These are phyloP conservation scores for Syndactyla subalaris DNA, from an alignment of 2,797 vertebrate genomes.

Conservation along the genomic window DNA sequence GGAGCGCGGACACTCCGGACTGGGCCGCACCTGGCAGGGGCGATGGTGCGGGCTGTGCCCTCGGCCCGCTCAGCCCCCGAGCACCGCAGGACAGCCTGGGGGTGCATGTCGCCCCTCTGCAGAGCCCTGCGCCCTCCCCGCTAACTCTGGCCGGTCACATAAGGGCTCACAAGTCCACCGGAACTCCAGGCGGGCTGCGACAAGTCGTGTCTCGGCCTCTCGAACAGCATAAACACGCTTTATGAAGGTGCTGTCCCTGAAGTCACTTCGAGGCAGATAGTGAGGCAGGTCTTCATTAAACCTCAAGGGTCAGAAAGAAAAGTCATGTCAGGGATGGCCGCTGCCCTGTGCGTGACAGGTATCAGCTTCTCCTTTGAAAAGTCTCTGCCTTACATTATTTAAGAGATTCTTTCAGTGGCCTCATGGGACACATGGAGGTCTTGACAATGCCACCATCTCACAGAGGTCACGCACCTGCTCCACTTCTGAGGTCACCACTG, in stretches of 20 bases:
- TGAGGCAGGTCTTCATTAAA: background rate
- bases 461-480: accelerated
- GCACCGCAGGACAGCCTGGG: accelerated
- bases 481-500: background rate
- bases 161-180: background rate
- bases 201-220: background rate
- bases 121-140: too few species aligned
- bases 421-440: background rate
- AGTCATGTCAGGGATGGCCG: background rate
- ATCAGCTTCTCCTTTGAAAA: background rate
- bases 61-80: background rate
- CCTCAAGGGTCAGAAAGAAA: background rate
- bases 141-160: accelerated
- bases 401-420: background rate
- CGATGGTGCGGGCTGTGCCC: background rate
- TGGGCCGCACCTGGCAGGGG: background rate
- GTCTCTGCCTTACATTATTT: background rate
- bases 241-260: background rate
- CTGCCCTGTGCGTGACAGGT: background rate
- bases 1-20: background rate
- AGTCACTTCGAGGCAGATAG: too few species aligned
- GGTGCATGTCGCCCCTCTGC: background rate
- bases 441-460: background rate
- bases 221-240: accelerated
- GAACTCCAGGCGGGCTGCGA: background rate